These are phyloP conservation scores for Plectropomus leopardus DNA, from an alignment of 2,113 vertebrate species.

Conservation along the genomic window DNA sequence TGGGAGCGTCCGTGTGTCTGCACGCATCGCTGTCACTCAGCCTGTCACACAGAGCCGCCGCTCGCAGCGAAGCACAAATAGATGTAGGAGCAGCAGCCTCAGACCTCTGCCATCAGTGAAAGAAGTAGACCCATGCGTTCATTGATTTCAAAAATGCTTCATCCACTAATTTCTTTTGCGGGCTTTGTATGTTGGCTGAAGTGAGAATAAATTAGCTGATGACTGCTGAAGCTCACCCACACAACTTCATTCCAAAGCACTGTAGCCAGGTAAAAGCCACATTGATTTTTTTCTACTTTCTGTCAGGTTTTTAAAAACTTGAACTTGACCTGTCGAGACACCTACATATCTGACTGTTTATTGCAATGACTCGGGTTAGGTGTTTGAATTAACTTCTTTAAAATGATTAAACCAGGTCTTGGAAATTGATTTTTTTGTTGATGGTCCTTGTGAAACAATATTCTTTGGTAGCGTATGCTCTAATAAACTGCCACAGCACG, in stretches of 20 bases:
- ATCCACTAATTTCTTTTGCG: constrained; percentile 43
- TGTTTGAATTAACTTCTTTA: not conserved
- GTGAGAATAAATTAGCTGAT: constrained; percentile 32
- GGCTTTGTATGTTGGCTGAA: constrained; percentile 29
- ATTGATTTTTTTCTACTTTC: not conserved
- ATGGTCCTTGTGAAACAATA: not conserved
- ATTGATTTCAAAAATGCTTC: constrained; percentile 33
- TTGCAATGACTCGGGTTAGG: not conserved
- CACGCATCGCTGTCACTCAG: constrained; percentile 1
- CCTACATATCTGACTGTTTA: not conserved
- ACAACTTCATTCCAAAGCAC: constrained; percentile 1
- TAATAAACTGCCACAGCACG: not conserved
- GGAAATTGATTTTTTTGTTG: not conserved
- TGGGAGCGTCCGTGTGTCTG: not conserved
- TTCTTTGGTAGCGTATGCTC: not conserved
- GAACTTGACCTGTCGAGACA: constrained; percentile 8
- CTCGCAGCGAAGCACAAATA: not conserved
- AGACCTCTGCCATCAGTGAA: constrained; percentile 2
- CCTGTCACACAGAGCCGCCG: constrained; percentile 20
- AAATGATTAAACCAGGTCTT: constrained; percentile 3
- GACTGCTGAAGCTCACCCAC: constrained; percentile 28
- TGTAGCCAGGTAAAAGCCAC: not conserved
- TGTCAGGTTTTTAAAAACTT: not conserved
- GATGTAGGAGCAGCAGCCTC: constrained; percentile 18
- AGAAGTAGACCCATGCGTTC: constrained; percentile 32